Evolutionary conservation across 2,113 vertebrate genomes (phyloP), one percentile per base, ranked within the genome.

Genomic region (Lampris megalopsis): DNA sequence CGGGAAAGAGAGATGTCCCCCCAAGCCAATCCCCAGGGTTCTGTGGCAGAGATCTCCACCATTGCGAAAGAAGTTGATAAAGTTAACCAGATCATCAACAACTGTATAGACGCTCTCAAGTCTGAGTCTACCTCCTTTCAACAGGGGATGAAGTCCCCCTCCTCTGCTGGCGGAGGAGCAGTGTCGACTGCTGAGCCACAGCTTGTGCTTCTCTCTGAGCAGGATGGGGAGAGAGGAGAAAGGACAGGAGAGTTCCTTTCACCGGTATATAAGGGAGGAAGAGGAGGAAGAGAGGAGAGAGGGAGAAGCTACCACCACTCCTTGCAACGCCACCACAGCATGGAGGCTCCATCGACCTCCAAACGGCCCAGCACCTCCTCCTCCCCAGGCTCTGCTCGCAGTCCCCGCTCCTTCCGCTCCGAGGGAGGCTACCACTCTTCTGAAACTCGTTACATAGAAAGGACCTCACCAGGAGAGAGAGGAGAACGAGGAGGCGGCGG

Each of bases 71-170:
- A 99, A 88, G 98, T 99, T 75, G 98, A 99, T 90, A 98, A 96
- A 85, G 98, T 99, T 11, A 99, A 98, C 87, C 98, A 99, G 94
- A 99, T 99, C 86, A 99, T 99, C 91, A 99, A 98, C 94, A 99
- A 97, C 91, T 99, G 98, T 76, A 99, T 99, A 8, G 98, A 99
- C 38, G 98, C 97, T 6, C 97, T 99, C 85, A 99, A 98, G 88
- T 97, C 97, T 0, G 98, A 99, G 91, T 95, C 97, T 54, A 96
- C 96, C 9, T 95, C 98, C 76, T 99, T 98, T 86, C 97, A 97
- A 82, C 97, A 97, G 86, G 96, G 95, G 2, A 94, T 95, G 68
- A 98, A 97, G 85, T 94, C 97, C 0, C 90, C 92, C 0, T 86
- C 89, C 1, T 81, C 83, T 6, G 90, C 86, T 11, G 89, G 92